Evolutionary conservation across 2,113 vertebrate species (phyloP).

Genomic region (Caloenas nicobarica): DNA sequence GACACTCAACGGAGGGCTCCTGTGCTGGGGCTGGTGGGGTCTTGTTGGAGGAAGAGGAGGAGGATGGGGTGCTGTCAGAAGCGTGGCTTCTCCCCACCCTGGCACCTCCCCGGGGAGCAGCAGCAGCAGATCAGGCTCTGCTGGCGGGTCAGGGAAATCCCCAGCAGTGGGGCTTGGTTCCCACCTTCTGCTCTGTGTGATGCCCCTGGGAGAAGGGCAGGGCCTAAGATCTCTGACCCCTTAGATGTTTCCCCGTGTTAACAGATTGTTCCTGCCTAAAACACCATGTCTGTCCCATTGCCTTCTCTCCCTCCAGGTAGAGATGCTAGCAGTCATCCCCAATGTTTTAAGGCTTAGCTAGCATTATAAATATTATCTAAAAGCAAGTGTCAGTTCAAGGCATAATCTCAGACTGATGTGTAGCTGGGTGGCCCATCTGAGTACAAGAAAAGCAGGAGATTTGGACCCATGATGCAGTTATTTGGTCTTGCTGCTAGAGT

Average conservation of each 20-base stretch:
- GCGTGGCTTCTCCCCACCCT: neutral
- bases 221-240: neutral
- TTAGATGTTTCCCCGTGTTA: neutral
- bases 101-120: neutral
- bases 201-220: neutral
- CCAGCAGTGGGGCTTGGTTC: neutral
- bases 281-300: neutral
- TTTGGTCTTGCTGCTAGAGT: neutral
- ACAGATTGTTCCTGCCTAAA: neutral
- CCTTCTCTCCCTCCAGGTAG: neutral
- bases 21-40: too few species aligned
- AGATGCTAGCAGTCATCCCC: neutral
- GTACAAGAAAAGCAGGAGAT: neutral
- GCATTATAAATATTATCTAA: neutral
- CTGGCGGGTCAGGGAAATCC: neutral
- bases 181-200: neutral
- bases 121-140: neutral
- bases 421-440: neutral
- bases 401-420: neutral
- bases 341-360: neutral
- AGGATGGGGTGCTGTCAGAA: neutral
- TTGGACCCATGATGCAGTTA: accelerated
- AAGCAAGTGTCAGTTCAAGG: neutral
- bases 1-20: neutral
- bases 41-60: neutral